phyloP scores from a whole-genome alignment of 2,113 vertebrate species.

The Ceyx melanurus region DNA sequence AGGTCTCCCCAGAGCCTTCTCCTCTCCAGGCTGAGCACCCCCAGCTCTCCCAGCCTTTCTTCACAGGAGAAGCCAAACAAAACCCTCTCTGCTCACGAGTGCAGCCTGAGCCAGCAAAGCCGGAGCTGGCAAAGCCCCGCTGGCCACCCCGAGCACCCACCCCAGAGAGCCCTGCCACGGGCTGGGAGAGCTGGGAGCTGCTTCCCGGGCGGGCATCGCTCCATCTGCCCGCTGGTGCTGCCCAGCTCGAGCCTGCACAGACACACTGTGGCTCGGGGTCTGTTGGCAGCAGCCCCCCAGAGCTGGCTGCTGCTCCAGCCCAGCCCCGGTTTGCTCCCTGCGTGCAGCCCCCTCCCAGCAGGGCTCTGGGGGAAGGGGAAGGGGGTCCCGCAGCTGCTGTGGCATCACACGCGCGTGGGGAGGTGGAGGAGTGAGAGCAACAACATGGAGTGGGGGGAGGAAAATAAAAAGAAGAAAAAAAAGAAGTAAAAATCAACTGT shows the following conservation, averaged over 20 bases:
- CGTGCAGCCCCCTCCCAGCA: not conserved
- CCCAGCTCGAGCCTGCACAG: not conserved
- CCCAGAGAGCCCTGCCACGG: not conserved
- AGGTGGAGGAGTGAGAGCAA: not conserved
- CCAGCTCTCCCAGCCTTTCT: not conserved
- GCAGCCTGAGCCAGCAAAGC: accelerated
- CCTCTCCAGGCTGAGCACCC: not conserved
- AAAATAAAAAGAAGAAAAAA: no score
- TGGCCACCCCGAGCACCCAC: not conserved
- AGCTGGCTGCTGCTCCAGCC: not conserved
- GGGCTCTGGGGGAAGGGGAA: not conserved
- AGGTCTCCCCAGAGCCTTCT: not conserved
- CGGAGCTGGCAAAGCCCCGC: not conserved
- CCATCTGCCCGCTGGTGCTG: not conserved
- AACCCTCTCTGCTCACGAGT: not conserved
- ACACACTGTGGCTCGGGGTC: not conserved
- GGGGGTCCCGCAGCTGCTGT: not conserved
- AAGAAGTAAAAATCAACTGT: not conserved
- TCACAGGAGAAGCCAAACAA: not conserved
- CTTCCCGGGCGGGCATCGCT: not conserved
- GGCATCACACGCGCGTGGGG: not conserved
- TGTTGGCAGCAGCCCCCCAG: not conserved
- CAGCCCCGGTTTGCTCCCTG: not conserved
- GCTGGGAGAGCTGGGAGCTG: not conserved
- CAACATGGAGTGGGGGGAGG: not conserved